A percentile compares a stretch with the other conserved stretches of the same genome.
phyloP scores from a whole-genome alignment of 2,888 invertebrate genomes.

The Phania funesta region DNA sequence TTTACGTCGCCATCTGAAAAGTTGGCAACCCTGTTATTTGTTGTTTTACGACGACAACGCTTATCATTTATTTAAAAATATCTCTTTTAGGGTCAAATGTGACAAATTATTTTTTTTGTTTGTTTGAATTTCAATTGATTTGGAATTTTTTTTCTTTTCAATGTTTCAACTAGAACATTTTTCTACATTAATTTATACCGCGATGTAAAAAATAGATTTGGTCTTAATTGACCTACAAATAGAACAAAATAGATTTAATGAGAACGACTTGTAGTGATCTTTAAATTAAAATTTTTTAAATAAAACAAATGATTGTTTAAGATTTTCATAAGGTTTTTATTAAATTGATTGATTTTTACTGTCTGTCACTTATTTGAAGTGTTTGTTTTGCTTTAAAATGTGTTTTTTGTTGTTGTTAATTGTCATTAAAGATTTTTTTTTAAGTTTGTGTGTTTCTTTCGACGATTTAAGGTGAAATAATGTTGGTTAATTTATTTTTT shows the following conservation, averaged over 20 bases:
- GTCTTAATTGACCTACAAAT: constrained; percentile 17
- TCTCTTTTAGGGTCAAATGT: constrained; percentile 46
- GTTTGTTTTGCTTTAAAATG: constrained; percentile 19
- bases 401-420: constrained; percentile 41
- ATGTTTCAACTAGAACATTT: background rate
- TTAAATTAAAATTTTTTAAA: background rate
- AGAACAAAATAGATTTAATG: background rate
- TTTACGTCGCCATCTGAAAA: background rate
- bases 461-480: background rate
- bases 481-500: constrained; percentile 35
- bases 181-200: background rate
- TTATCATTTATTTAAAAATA: constrained; percentile 43
- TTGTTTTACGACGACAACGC: background rate
- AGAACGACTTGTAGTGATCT: constrained; percentile 27
- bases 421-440: constrained; percentile 21
- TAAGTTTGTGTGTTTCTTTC: constrained; percentile 10
- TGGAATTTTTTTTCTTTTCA: background rate
- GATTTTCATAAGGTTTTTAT: constrained; percentile 65
- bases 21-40: constrained; percentile 4
- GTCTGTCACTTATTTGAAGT: constrained; percentile 21
- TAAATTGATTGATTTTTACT: constrained; percentile 65
- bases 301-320: constrained; percentile 41
- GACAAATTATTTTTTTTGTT: constrained; percentile 8
- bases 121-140: constrained; percentile 33
- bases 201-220: background rate